These are phyloP conservation scores for Aviceda subcristata DNA, from an alignment of 2,113 vertebrate genomes.

Conservation along the genomic window DNA sequence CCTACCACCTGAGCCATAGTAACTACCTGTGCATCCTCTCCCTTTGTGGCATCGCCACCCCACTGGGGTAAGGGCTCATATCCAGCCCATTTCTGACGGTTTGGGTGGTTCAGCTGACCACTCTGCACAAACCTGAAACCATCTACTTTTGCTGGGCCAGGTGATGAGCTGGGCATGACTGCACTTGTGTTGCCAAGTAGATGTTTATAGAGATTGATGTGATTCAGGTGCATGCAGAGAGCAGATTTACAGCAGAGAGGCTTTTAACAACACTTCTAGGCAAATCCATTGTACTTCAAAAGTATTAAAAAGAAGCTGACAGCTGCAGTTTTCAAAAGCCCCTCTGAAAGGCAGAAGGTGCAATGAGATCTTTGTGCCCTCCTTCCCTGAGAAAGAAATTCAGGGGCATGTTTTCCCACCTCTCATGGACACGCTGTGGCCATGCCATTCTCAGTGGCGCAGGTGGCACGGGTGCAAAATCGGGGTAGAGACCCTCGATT, in stretches of 20 bases:
- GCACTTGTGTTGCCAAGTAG: background rate
- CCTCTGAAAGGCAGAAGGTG: background rate
- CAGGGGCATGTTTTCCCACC: background rate
- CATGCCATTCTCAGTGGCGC: background rate
- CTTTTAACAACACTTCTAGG: background rate
- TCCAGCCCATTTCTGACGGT: background rate
- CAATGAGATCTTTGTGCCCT: background rate
- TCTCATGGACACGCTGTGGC: background rate
- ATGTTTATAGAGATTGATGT: background rate
- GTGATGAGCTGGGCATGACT: background rate
- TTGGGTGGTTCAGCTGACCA: background rate
- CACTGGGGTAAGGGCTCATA: accelerated
- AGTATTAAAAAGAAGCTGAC: background rate
- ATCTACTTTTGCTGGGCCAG: background rate
- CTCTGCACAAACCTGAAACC: background rate
- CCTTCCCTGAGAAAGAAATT: background rate
- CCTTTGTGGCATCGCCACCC: accelerated
- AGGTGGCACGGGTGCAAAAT: background rate
- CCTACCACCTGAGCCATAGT: background rate
- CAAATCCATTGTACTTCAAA: background rate
- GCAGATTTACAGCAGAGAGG: background rate
- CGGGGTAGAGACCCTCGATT: accelerated
- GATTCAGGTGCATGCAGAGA: background rate
- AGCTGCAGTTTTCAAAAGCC: background rate
- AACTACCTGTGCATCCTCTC: background rate